Evolutionary conservation across 1,140 invertebrate species (phyloP).

Genomic region (Drosophila murphyi): DNA sequence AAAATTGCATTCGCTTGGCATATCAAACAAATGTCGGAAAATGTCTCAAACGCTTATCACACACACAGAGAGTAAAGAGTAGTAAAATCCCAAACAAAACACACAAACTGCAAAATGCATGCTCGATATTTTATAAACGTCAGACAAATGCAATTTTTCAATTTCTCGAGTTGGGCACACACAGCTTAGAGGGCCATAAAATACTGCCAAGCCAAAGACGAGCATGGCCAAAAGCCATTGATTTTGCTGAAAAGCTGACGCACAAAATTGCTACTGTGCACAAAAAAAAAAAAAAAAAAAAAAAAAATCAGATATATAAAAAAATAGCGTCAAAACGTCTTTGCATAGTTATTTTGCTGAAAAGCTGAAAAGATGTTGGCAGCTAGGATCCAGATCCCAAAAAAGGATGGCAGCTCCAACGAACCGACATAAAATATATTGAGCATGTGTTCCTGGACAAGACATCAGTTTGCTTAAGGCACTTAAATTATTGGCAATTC

Average conservation of each 20-base stretch:
- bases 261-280: conserved; percentile 1
- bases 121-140: conserved; percentile 71
- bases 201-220: conserved; percentile 37
- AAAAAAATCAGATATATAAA: no score
- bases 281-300: neutral
- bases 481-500: conserved; percentile 7
- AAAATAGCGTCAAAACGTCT: conserved; percentile 30
- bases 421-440: conserved; percentile 34
- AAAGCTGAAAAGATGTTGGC: neutral
- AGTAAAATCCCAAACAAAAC: neutral
- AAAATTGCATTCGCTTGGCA: conserved; percentile 16
- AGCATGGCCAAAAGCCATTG: conserved; percentile 38
- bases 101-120: conserved; percentile 25
- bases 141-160: conserved; percentile 77
- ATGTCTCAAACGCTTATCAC: conserved; percentile 66
- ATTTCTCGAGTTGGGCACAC: conserved; percentile 57
- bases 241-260: conserved; percentile 36
- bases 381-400: neutral
- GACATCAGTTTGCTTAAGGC: conserved; percentile 1
- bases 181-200: conserved; percentile 74
- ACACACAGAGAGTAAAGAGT: neutral
- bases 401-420: conserved; percentile 6
- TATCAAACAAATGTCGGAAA: conserved; percentile 58
- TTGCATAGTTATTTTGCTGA: conserved; percentile 55
- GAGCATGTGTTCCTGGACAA: conserved; percentile 53